phyloP scores from a whole-genome alignment of 1,140 invertebrate species.

The Thaumatotibia leucotreta region DNA sequence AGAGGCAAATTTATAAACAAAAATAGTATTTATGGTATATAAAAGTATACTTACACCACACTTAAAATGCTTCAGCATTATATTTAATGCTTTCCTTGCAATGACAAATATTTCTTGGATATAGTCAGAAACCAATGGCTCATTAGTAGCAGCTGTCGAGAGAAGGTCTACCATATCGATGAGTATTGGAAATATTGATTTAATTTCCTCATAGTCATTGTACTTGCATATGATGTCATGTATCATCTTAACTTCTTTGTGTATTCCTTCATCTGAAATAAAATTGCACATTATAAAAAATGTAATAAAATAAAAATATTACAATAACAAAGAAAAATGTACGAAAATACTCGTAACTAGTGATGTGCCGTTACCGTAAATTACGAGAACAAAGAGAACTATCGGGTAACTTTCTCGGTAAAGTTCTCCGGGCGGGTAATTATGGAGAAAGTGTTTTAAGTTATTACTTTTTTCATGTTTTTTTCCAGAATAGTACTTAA shows the following conservation, averaged over 20 bases:
- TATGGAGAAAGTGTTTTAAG: too few species aligned
- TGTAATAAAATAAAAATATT: too few species aligned
- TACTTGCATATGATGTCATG: background rate
- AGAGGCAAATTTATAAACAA: too few species aligned
- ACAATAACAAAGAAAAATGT: too few species aligned
- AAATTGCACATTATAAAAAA: background rate
- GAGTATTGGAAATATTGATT: background rate
- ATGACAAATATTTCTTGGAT: background rate
- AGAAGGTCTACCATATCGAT: background rate
- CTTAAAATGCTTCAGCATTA: background rate
- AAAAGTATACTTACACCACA: background rate
- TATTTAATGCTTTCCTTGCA: background rate
- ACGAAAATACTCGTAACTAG: too few species aligned
- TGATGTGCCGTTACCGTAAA: too few species aligned
- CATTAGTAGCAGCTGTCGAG: background rate
- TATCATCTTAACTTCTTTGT: background rate
- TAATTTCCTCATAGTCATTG: background rate
- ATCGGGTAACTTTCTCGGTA: too few species aligned
- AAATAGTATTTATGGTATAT: too few species aligned
- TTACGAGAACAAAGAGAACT: too few species aligned
- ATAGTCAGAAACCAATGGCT: background rate
- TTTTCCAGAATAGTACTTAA: too few species aligned
- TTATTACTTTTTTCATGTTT: too few species aligned
- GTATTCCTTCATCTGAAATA: background rate
- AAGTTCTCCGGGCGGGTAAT: too few species aligned